Conservation (phyloP, 1,140 invertebrate species). For the Trichoplusia ni region DNA sequence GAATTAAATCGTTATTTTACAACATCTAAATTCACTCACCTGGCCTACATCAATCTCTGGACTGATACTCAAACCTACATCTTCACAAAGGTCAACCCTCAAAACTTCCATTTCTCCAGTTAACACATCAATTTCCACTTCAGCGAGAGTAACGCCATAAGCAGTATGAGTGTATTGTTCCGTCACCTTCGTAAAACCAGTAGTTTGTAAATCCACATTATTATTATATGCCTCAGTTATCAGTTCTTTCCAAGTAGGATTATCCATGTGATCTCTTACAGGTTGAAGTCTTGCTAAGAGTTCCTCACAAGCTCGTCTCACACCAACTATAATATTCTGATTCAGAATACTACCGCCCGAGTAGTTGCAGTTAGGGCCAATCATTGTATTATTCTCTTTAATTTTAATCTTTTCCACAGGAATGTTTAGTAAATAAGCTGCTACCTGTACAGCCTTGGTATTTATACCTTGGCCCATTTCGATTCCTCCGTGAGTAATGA, state of each 20-base stretch:
- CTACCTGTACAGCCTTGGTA: slow-evolving; percentile 30
- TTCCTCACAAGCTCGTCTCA: slow-evolving; percentile 50
- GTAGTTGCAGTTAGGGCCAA: slow-evolving; percentile 81
- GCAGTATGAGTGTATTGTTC: slow-evolving; percentile 82
- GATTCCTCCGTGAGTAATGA: slow-evolving; percentile 29
- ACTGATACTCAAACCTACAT: slow-evolving; percentile 87
- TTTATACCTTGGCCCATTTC: slow-evolving; percentile 38
- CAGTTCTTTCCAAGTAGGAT: slow-evolving; percentile 84
- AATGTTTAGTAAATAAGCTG: slow-evolving; percentile 29
- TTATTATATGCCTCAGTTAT: slow-evolving; percentile 79
- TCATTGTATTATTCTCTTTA: slow-evolving; percentile 84
- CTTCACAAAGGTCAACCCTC: slow-evolving; percentile 88
- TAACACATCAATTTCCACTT: slow-evolving; percentile 89
- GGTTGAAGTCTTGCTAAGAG: slow-evolving; percentile 84
- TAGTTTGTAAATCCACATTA: slow-evolving; percentile 84
- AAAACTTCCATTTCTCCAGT: slow-evolving; percentile 87
- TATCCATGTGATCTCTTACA: slow-evolving; percentile 77
- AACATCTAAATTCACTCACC: not conserved
- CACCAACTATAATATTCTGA: slow-evolving; percentile 49
- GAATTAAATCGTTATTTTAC: not conserved
- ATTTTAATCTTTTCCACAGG: slow-evolving; percentile 61
- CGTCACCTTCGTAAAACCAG: slow-evolving; percentile 80
- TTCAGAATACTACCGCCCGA: slow-evolving; percentile 84
- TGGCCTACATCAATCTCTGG: slow-evolving; percentile 92
- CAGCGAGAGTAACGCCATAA: slow-evolving; percentile 83